These are phyloP conservation scores for Pseudorectes ferrugineus DNA, from an alignment of 2,113 vertebrate species.

Conservation along the genomic window DNA sequence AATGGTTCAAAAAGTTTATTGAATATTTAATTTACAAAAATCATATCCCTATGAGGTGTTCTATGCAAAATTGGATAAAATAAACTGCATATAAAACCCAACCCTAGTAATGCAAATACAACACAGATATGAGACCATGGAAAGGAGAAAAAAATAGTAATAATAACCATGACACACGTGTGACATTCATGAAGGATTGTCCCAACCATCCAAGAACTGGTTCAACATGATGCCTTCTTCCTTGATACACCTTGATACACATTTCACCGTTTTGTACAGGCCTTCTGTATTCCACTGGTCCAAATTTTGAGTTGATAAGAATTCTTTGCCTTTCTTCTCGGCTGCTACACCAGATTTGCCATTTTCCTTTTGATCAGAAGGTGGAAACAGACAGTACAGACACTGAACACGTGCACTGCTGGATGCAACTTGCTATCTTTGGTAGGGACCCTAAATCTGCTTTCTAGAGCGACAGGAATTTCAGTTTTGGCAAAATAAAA, in stretches of 20 bases:
- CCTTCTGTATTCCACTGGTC: background rate
- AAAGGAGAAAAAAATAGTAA: background rate
- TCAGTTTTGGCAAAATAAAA: slow-evolving; percentile 44
- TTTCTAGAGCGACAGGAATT: background rate
- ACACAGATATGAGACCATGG: slow-evolving; percentile 14
- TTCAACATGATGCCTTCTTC: background rate
- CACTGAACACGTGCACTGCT: background rate
- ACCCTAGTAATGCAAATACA: slow-evolving; percentile 54
- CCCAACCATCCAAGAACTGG: background rate
- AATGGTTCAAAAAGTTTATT: slow-evolving; percentile 74
- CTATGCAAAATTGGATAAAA: slow-evolving; percentile 81
- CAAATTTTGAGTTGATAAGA: background rate
- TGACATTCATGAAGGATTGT: slow-evolving; percentile 46
- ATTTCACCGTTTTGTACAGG: background rate
- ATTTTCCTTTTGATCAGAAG: background rate
- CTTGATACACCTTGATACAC: background rate
- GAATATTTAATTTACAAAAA: slow-evolving; percentile 77
- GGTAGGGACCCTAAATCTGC: background rate
- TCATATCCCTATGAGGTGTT: slow-evolving; percentile 76
- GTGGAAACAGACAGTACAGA: slow-evolving; percentile 44
- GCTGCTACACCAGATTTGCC: background rate
- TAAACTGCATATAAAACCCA: slow-evolving; percentile 82
- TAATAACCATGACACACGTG: background rate
- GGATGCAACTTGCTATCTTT: background rate
- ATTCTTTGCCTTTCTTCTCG: background rate